Conservation (phyloP, 2,797 vertebrate genomes). For the Typhlichthys eigenmanni region DNA sequence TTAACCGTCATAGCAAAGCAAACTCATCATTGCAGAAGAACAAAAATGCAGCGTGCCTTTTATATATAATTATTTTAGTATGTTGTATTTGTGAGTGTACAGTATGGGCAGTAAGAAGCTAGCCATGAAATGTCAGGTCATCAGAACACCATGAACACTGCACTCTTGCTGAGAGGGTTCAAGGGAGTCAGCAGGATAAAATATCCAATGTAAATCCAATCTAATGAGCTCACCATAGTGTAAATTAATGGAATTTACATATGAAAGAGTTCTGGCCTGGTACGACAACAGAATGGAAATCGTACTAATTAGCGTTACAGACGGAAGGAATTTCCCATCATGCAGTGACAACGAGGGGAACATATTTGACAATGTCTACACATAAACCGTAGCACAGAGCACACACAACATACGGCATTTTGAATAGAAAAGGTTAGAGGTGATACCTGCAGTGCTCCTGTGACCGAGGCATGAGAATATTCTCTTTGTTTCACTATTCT, state of each 20-base stretch:
- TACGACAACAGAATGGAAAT: slow-evolving; percentile 44
- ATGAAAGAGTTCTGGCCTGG: slow-evolving; percentile 64
- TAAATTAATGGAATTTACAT: slow-evolving; percentile 72
- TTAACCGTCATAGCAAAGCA: slow-evolving; percentile 60
- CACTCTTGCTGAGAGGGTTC: slow-evolving; percentile 35
- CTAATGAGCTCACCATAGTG: slow-evolving; percentile 63
- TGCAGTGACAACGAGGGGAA: slow-evolving; percentile 19
- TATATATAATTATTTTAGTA: slow-evolving; percentile 30
- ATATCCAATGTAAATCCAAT: slow-evolving; percentile 67
- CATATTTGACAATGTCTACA: slow-evolving; percentile 12
- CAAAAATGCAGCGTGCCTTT: slow-evolving; percentile 43
- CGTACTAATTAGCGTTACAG: slow-evolving; percentile 62
- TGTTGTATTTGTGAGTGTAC: slow-evolving; percentile 27
- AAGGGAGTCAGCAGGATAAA: slow-evolving; percentile 48
- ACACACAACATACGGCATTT: too few species aligned
- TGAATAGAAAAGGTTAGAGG: too few species aligned
- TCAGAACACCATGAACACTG: slow-evolving; percentile 61
- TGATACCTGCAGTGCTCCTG: too few species aligned
- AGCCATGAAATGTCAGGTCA: slow-evolving; percentile 68
- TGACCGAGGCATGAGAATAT: too few species aligned
- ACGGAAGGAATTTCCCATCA: slow-evolving; percentile 39
- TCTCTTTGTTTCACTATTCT: too few species aligned
- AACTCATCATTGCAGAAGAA: slow-evolving; percentile 39
- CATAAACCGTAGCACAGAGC: too few species aligned
- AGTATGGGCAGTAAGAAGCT: slow-evolving; percentile 16